Base-by-base conservation (phyloP, 2,797 vertebrate species). In the Neostethus bicornis region DNA sequence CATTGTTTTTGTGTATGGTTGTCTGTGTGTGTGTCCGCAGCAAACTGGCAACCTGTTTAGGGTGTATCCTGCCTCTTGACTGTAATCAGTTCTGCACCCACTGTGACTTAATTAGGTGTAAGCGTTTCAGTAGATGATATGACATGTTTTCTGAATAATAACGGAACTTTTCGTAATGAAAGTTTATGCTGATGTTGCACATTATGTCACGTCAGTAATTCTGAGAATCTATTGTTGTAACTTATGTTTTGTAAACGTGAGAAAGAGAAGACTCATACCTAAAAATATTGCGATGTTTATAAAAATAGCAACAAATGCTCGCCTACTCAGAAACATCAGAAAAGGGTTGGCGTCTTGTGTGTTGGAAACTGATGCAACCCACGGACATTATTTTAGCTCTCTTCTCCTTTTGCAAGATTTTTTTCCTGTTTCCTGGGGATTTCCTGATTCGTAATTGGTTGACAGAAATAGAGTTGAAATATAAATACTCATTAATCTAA, bases 291-390 rank as follows among this genome's bases (percentile, higher is more conserved):
- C 8, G 16, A 35, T 29, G 28, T 28, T 34, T 17, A 0, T 13
- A 38, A 49, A 52, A 71, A 44, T 7, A 58, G n/a, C 21, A 17
- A 13, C 44, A 47, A 26, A 41, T 16, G 12, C 4, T 13, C 29
- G 12, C 29, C 19, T 8, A 39, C 37, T 1, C 2, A 41, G 41
- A 56, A 4, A 54, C n/a, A 8, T 0, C 8, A n/a, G 0, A 25
- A 19, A 13, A 5, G 10, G 31, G 47, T 2, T 10, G 0, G 51
- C n/a, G 26, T 19, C 4, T 1, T 8, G 7, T 5, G 2, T 67
- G 52, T 62, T 47, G 50, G 11, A 75, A 72, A 10, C 3, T 6
- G n/a, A 45, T 46, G 32, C 0, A 2, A 49, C 52, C 45, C 9
- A 23, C 3, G 2, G 17, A 11, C 13, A 4, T 2, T 12, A 2